Evolutionary conservation across 23 tunicate genomes (phyloP).

Genomic region (Botrylloides violaceus): DNA sequence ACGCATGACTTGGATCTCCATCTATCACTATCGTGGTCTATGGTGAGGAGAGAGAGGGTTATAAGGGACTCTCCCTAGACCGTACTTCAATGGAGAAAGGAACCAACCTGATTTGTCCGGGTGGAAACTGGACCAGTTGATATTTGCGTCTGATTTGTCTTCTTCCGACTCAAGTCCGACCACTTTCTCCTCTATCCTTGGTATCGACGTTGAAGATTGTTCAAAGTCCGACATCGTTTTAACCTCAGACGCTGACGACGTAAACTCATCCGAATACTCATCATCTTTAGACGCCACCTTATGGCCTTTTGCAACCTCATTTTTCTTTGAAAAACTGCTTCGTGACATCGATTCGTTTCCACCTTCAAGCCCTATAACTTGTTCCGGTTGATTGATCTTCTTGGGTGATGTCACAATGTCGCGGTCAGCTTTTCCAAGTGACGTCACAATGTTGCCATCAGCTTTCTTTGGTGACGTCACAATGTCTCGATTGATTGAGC

Average conservation of each 20-base stretch:
- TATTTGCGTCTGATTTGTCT: slow-evolving; percentile 13
- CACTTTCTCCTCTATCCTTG: slow-evolving; percentile 20
- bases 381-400: background rate
- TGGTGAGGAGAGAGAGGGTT: too few relatives aligned
- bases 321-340: background rate
- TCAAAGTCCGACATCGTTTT: slow-evolving; percentile 26
- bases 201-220: slow-evolving; percentile 13
- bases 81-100: background rate
- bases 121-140: slow-evolving; percentile 20
- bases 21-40: too few relatives aligned
- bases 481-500: too few relatives aligned
- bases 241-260: slow-evolving; percentile 25
- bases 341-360: background rate
- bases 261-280: slow-evolving; percentile 17
- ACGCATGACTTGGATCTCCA: too few relatives aligned
- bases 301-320: background rate
- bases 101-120: slow-evolving; percentile 16
- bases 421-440: background rate
- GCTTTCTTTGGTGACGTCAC: slow-evolving; percentile 4
- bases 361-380: background rate
- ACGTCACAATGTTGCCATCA: background rate
- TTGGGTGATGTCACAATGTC: background rate
- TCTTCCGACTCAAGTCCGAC: background rate
- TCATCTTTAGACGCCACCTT: background rate
- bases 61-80: too few relatives aligned